phyloP scores from a whole-genome alignment of 2,888 invertebrate species.

The Xestia ashworthii region DNA sequence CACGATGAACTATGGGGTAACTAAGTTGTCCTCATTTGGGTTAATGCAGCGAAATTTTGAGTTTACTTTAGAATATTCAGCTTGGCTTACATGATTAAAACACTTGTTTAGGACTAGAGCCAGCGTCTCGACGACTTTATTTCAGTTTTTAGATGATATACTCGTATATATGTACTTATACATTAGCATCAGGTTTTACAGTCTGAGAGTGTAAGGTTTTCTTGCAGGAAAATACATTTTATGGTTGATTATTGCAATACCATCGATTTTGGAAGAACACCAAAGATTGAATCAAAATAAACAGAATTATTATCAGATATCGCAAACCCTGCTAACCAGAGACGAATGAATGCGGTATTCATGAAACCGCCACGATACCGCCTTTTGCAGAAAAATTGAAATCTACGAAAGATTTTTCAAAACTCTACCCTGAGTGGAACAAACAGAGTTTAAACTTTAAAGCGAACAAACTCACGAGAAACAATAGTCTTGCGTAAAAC shows the following conservation, averaged over 20 bases:
- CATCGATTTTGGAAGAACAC: neutral
- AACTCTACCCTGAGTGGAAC: neutral
- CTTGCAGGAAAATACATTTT: neutral
- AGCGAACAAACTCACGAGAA: neutral
- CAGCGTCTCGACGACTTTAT: neutral
- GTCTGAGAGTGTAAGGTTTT: neutral
- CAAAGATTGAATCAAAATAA: neutral
- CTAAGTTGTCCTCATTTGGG: conserved; percentile 34
- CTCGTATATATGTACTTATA: too few relatives aligned
- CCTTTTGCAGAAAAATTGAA: neutral
- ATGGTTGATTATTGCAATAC: neutral
- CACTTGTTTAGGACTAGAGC: neutral
- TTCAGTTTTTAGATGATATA: neutral
- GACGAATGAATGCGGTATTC: neutral
- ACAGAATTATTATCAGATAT: neutral
- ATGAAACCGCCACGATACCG: too few relatives aligned
- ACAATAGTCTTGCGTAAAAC: conserved; percentile 36
- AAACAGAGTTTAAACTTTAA: conserved; percentile 34
- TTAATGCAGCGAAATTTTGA: conserved; percentile 36
- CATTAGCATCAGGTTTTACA: neutral
- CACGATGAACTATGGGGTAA: conserved; percentile 38
- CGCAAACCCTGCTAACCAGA: neutral
- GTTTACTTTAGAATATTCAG: conserved; percentile 16
- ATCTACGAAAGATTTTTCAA: neutral
- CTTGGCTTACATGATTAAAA: conserved; percentile 6